Conservation (phyloP, 2,797 vertebrate genomes). For the Cossypha caffra region DNA sequence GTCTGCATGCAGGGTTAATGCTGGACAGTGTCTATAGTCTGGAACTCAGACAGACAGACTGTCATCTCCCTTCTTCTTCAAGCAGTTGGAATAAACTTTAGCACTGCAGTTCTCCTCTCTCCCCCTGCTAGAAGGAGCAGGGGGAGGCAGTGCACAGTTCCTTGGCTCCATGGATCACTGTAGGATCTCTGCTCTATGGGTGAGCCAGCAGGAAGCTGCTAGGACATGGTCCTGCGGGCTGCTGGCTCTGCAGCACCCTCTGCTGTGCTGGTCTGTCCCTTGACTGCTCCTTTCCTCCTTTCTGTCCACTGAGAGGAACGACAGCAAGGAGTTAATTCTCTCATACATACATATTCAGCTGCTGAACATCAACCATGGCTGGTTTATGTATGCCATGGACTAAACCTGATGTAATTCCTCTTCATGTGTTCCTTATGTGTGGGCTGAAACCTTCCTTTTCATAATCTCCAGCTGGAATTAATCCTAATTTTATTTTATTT, state of each 20-base stretch:
- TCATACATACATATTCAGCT: neutral
- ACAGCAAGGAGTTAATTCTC: neutral
- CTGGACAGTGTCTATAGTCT: neutral
- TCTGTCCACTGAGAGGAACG: neutral
- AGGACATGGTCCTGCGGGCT: neutral
- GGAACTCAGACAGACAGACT: neutral
- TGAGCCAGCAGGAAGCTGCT: neutral
- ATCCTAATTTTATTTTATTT: neutral
- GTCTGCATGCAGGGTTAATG: neutral
- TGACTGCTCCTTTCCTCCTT: neutral
- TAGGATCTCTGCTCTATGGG: fast-evolving
- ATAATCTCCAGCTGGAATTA: neutral
- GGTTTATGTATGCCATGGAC: neutral
- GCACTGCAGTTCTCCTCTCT: neutral
- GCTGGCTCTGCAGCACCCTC: constrained; percentile 40
- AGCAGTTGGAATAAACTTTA: neutral
- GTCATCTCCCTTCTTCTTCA: neutral
- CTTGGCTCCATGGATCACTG: neutral
- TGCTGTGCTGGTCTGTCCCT: neutral
- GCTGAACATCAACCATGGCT: neutral
- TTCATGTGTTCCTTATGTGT: neutral
- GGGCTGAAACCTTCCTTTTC: neutral
- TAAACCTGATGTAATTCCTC: neutral
- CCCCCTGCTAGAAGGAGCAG: neutral
- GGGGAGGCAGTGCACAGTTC: fast-evolving